Base-by-base conservation (phyloP, 2,888 invertebrate genomes). In the Chrysodeixis includens region DNA sequence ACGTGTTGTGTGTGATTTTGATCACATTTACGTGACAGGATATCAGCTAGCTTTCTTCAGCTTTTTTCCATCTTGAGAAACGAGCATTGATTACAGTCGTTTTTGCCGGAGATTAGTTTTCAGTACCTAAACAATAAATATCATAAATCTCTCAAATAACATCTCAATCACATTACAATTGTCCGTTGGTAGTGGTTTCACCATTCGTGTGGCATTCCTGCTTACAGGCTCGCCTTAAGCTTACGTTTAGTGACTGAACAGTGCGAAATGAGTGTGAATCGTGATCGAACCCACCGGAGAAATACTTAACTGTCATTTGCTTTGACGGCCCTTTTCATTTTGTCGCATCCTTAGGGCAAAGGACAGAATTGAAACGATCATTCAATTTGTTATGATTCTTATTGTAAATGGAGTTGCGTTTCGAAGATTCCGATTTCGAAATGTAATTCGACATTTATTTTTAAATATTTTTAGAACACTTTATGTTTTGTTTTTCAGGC, bases 251-350 rank as follows among this genome's bases (percentile, higher is more conserved):
- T 85, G 83, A 78, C 81, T 79, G 83, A 79, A 86, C 83, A 82
- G 83, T 83, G 74, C 84, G 85, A 83, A 79, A 82, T 66, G 76
- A 70, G 78, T 78, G 78, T 73, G 78, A 78, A 82, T 87, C 87
- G 86, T 88, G 87, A 86, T 84, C 82, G 71, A 63, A 68, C 63
- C 69, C 76, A 62, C 52, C 44, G 78, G 75, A 82, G 83, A 87
- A 85, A 87, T 87, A 85, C 82, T 85, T 84, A 70, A 76, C 77
- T 85, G 87, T 87, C 88, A 83, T 86, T 90, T 87, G 72, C 69
- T 75, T 73, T 83, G 86, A 85, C 82, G 84, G 63, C 77, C 81
- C 85, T 85, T 84, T 84, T 77, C 84, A 83, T 85, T 82, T 82
- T 56, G 74, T 74, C 78, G 74, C 78, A 64, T 79, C 77, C 79